phyloP scores from a whole-genome alignment of 2,113 vertebrate species.

The Ophthalmolycus amberensis region DNA sequence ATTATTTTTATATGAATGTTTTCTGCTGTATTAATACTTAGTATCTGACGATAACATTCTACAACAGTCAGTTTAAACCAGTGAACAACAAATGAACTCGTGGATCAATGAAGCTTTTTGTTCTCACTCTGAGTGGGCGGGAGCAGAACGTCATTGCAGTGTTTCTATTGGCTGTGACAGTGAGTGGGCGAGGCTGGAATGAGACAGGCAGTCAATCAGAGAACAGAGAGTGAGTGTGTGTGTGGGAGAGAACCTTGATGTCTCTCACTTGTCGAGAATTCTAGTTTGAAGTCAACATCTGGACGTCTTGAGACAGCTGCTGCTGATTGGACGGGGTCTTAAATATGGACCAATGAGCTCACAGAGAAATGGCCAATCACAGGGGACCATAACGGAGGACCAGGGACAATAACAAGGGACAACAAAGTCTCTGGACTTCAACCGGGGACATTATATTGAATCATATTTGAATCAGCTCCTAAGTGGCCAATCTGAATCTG shows the following conservation, averaged over 20 bases:
- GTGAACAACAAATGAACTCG: neutral
- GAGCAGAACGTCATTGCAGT: constrained; percentile 24
- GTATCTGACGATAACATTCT: neutral
- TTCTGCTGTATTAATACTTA: neutral
- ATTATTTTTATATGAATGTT: neutral
- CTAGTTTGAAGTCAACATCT: constrained; percentile 17
- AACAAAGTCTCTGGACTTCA: neutral
- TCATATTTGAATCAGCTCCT: neutral
- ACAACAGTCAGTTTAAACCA: neutral
- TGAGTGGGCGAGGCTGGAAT: constrained; percentile 62
- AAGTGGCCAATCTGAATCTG: neutral
- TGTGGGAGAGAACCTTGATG: neutral
- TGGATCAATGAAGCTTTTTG: constrained; percentile 45
- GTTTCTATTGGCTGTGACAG: constrained; percentile 24
- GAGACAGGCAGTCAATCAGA: constrained; percentile 46
- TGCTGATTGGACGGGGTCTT: neutral
- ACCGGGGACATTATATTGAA: neutral
- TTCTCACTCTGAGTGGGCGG: constrained; percentile 9
- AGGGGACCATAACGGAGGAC: neutral
- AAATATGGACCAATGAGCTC: neutral
- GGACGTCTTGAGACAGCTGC: constrained; percentile 1
- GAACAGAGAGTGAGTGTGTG: neutral
- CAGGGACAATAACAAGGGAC: neutral
- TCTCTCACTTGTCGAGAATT: neutral
- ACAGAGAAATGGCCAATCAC: constrained; percentile 9